Evolutionary conservation across 2,888 invertebrate genomes (phyloP).

Genomic region (Calameuta filiformis): DNA sequence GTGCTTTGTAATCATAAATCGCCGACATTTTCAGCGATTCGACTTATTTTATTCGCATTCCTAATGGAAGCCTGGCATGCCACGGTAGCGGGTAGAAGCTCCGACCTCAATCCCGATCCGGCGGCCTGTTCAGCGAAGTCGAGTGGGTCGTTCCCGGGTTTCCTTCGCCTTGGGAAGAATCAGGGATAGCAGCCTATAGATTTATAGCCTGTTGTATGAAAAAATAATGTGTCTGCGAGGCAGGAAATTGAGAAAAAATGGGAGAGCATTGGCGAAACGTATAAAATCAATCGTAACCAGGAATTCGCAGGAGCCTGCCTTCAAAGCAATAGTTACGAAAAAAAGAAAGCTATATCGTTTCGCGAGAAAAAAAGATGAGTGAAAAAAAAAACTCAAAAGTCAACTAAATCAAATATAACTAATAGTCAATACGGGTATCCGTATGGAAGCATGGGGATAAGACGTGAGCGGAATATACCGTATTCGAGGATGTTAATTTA

Average conservation of each 20-base stretch:
- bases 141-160: constrained; percentile 1
- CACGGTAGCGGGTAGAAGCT: constrained; percentile 33
- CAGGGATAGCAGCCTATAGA: neutral
- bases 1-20: constrained; percentile 35
- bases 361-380: neutral
- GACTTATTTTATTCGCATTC: constrained; percentile 54
- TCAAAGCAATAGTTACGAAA: neutral
- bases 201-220: constrained; percentile 3
- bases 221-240: constrained; percentile 2
- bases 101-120: constrained; percentile 53
- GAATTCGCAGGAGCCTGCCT: neutral
- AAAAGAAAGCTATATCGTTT: neutral
- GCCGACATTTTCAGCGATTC: constrained; percentile 37
- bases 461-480: neutral
- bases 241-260: neutral
- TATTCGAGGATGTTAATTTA: constrained; percentile 5
- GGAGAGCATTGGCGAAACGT: neutral
- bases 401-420: neutral
- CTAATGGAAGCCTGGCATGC: constrained; percentile 50
- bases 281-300: neutral
- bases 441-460: neutral
- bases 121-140: constrained; percentile 9
- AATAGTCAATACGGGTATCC: neutral
- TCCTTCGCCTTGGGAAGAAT: constrained; percentile 1
- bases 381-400: neutral